Conservation (phyloP, 2,797 vertebrate genomes). For the Aulostomus chinensis region DNA sequence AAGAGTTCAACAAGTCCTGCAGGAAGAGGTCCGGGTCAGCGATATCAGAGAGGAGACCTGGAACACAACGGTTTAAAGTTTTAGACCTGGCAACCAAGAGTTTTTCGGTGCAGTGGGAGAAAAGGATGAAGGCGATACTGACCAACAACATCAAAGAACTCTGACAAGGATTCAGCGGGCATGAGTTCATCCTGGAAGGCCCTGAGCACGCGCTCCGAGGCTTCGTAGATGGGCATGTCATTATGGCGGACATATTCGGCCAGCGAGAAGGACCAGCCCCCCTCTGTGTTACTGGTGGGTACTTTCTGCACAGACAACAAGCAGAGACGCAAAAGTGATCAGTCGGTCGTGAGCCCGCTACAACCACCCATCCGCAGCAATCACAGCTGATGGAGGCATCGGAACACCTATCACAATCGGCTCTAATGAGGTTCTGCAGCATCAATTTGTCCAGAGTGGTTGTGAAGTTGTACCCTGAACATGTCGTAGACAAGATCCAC, state of each 20-base stretch:
- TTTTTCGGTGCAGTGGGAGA: too few species aligned
- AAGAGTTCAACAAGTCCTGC: constrained; percentile 93
- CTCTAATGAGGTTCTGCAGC: neutral
- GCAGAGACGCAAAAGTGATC: neutral
- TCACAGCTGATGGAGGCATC: too few species aligned
- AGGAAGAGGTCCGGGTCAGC: constrained; percentile 92
- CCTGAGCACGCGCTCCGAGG: constrained; percentile 92
- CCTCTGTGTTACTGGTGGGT: constrained; percentile 98
- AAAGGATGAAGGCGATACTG: too few species aligned
- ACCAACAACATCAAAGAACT: constrained; percentile 96
- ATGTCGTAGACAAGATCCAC: constrained; percentile 98
- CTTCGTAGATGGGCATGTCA: constrained; percentile 98
- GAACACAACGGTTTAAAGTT: constrained; percentile 27
- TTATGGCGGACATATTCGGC: constrained; percentile 97
- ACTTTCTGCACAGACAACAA: constrained; percentile 77
- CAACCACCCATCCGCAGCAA: too few species aligned
- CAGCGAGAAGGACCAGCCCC: constrained; percentile 99
- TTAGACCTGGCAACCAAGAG: too few species aligned
- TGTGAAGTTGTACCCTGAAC: constrained; percentile 87
- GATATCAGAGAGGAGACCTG: constrained; percentile 94
- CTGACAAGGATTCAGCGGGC: constrained; percentile 94
- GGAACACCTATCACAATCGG: too few species aligned
- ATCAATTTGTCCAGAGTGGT: neutral
- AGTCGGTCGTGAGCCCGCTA: too few species aligned
- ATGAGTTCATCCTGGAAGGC: constrained; percentile 99